Conservation (phyloP, 2,888 invertebrate species). For the Syritta pipiens region DNA sequence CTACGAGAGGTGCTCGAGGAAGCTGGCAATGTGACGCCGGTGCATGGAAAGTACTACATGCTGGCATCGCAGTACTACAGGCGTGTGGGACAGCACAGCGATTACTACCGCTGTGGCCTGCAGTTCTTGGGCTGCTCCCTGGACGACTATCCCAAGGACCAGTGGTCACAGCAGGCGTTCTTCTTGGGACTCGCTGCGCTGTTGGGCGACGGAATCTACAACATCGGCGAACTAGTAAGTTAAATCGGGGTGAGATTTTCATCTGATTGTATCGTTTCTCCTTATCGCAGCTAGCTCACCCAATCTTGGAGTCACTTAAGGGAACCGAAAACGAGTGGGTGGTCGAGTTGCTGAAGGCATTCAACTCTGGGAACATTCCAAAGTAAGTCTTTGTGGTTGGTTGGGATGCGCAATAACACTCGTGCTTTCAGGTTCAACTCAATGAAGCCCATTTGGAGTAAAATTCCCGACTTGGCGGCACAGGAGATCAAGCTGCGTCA, state of each 20-base stretch:
- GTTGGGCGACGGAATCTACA: constrained; percentile 96
- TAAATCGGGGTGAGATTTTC: background rate
- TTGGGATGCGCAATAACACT: background rate
- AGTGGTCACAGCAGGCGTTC: constrained; percentile 90
- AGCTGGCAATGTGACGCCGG: constrained; percentile 94
- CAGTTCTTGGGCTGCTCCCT: constrained; percentile 89
- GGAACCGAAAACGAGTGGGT: constrained; percentile 93
- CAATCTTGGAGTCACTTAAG: constrained; percentile 91
- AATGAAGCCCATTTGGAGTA: constrained; percentile 87
- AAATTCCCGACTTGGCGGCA: constrained; percentile 90
- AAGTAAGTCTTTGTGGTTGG: constrained; percentile 21
- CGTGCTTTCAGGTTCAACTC: constrained; percentile 81
- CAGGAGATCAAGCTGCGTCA: constrained; percentile 90
- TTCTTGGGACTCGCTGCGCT: constrained; percentile 96
- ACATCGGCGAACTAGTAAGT: constrained; percentile 94
- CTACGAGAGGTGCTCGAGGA: constrained; percentile 91
- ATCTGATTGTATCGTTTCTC: background rate
- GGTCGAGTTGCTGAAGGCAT: constrained; percentile 90
- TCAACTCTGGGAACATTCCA: constrained; percentile 89
- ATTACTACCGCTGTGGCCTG: constrained; percentile 96
- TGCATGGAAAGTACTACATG: constrained; percentile 96
- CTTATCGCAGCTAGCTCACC: constrained; percentile 90
- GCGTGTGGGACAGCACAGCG: constrained; percentile 90
- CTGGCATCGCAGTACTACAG: constrained; percentile 95
- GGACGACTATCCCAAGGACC: constrained; percentile 83